These are phyloP conservation scores for Galbula dea DNA, from an alignment of 2,113 vertebrate genomes.

Conservation along the genomic window DNA sequence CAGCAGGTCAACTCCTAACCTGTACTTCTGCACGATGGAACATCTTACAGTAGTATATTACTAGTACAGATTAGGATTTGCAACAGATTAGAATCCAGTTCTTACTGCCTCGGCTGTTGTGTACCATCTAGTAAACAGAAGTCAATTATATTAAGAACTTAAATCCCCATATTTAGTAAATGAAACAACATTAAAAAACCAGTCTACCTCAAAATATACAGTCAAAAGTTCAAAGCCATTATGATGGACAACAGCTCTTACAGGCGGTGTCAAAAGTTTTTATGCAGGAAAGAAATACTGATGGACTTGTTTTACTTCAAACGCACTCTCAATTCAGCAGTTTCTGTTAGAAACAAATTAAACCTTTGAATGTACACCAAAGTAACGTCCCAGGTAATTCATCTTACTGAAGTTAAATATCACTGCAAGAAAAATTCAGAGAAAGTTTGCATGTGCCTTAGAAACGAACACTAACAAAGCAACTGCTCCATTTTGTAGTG, in stretches of 20 bases:
- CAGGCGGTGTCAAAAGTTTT: constrained; percentile 25
- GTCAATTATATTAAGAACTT: constrained; percentile 30
- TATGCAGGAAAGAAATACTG: constrained; percentile 25
- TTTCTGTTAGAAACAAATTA: constrained; percentile 25
- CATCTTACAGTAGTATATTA: neutral
- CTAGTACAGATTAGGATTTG: neutral
- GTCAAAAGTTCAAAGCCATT: constrained; percentile 54
- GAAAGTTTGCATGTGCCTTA: constrained; percentile 26
- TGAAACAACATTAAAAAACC: constrained; percentile 27
- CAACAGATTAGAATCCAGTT: neutral
- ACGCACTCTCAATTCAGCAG: constrained; percentile 3
- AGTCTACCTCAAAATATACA: constrained; percentile 12
- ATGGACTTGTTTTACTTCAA: neutral
- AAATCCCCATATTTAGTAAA: constrained; percentile 26
- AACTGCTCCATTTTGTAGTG: neutral
- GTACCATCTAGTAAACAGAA: constrained; percentile 5
- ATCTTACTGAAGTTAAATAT: constrained; percentile 4
- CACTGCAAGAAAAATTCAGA: constrained; percentile 11
- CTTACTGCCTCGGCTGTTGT: neutral
- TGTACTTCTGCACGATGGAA: too few species aligned
- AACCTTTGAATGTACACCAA: constrained; percentile 55
- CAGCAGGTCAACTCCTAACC: too few species aligned
- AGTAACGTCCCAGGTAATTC: constrained; percentile 19
- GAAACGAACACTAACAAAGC: neutral
- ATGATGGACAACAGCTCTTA: neutral